These are phyloP conservation scores for Hyperoplus lanceolatus DNA, from an alignment of 2,797 vertebrate species.

Conservation along the genomic window DNA sequence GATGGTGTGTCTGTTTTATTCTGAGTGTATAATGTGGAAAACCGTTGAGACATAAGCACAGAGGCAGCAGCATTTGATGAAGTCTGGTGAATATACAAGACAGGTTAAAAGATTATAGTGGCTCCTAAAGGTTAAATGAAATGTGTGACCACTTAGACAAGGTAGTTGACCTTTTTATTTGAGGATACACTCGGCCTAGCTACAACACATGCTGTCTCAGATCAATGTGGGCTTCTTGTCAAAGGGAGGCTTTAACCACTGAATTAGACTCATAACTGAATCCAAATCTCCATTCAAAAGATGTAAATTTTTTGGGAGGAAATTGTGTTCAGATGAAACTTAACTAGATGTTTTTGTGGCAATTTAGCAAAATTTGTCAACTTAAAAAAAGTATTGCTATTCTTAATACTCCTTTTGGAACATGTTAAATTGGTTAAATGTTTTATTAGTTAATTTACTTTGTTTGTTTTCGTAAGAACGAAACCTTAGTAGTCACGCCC, in stretches of 20 bases:
- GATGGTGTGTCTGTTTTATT: background rate
- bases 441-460: too few species aligned
- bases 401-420: too few species aligned
- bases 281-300: background rate
- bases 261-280: background rate
- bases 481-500: background rate
- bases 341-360: background rate
- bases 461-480: too few species aligned
- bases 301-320: background rate
- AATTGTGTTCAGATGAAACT: background rate
- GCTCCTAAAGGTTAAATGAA: conserved; percentile 14
- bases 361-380: background rate
- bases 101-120: background rate
- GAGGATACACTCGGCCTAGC: background rate
- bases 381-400: too few species aligned
- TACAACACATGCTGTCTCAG: background rate
- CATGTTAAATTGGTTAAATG: too few species aligned
- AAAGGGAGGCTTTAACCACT: background rate
- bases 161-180: conserved; percentile 13
- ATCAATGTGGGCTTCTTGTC: background rate
- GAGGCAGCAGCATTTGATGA: background rate
- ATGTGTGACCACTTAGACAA: background rate
- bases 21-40: background rate
- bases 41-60: background rate
- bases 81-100: background rate